Evolutionary conservation across 2,113 vertebrate genomes (phyloP), one percentile per base, ranked within the genome.

Genomic region (Ceyx melanurus): DNA sequence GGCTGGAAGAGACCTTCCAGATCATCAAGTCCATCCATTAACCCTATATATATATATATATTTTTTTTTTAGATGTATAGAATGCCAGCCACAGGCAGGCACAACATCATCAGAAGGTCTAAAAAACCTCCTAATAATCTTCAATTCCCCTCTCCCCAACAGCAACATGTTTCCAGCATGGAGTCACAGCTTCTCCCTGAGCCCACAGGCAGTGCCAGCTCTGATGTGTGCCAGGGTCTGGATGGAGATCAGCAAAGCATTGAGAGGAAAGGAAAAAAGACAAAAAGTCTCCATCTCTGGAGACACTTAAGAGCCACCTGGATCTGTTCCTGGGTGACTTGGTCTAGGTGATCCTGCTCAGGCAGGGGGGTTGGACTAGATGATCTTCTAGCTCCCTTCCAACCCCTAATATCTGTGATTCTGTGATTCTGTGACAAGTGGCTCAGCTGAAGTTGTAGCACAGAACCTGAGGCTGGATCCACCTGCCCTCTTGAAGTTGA

Each of bases 171-270:
- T 82, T 92, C 48, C 67, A 50, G 13, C 15, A 40, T 15, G 33
- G 37, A 37, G 85, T 40, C 25, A 23, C 48, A 86, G 23, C 40
- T 71, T 64, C 18, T 72, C 26, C 40, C 43, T 58, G 31, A 58
- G 42, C 18, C 22, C 4, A 1, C 4, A 10, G 35, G 13, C 1
- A 0, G 31, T 19, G 29, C 23, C 46, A 15, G 23, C 15, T 89
- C 28, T 58, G 25, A 37, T 72, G n/a, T 6, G 2, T 0, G 0
- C 17, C 28, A 35, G 46, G 10, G 70, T 6, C 17, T 31, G 21
- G 33, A 85, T 31, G 48, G 18, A 68, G 21, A 22, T 56, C 50
- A 50, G 18, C 1, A 10, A 37, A 28, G n/a, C 29, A 25, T 33
- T 46, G 11, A n/a, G n/a, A 61, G 4, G 35, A 42, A 73, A 74